These are phyloP conservation scores for Lepidotrigona ventralis DNA, from an alignment of 1,140 invertebrate species.

Conservation along the genomic window DNA sequence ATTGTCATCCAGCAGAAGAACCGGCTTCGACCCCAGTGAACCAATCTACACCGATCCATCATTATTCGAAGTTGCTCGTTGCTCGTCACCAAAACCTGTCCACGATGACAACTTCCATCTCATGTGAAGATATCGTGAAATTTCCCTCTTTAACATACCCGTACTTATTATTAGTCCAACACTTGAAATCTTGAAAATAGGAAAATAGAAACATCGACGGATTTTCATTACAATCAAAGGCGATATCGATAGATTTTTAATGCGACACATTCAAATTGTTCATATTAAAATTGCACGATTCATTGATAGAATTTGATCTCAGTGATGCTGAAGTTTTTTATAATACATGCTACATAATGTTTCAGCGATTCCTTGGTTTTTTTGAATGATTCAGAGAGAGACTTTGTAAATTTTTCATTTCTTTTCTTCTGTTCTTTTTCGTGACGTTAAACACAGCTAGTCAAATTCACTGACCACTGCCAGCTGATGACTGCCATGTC, in stretches of 20 bases:
- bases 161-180: not conserved
- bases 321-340: not conserved
- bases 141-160: not conserved
- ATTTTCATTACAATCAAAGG: not conserved
- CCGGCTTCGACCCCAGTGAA: slow-evolving; percentile 88
- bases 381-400: not conserved
- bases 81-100: slow-evolving; percentile 81
- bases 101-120: slow-evolving; percentile 73
- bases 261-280: not conserved
- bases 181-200: not conserved
- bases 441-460: slow-evolving; percentile 23
- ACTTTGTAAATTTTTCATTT: not conserved
- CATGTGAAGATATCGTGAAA: slow-evolving; percentile 60
- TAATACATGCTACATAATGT: not conserved
- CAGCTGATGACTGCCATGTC: slow-evolving; percentile 41
- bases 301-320: slow-evolving; percentile 1
- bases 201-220: not conserved
- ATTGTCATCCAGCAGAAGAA: slow-evolving; percentile 67
- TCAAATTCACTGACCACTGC: slow-evolving; percentile 35
- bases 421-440: not conserved
- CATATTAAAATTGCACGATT: not conserved
- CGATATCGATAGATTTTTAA: not conserved
- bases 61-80: slow-evolving; percentile 88
- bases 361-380: not conserved
- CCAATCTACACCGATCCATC: slow-evolving; percentile 96